Evolutionary conservation across 2,888 invertebrate genomes (phyloP).

Genomic region (Conops quadrifasciatus): DNA sequence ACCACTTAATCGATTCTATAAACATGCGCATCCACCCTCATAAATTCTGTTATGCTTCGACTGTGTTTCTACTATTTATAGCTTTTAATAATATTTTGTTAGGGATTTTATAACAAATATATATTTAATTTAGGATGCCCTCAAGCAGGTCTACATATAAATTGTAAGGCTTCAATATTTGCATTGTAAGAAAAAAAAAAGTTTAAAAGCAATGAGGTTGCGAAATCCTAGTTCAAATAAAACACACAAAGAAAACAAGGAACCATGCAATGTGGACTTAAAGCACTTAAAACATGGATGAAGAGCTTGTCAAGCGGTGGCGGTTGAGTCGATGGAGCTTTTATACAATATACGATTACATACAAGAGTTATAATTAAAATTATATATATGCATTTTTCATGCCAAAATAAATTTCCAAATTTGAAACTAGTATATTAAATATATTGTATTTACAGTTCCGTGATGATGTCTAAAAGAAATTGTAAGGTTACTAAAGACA

Average conservation of each 20-base stretch:
- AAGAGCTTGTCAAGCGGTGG: too few species aligned
- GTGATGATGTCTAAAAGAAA: too few species aligned
- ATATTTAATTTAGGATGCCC: conserved; percentile 16
- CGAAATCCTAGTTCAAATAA: conserved; percentile 15
- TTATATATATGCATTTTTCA: too few species aligned
- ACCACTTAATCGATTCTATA: conserved; percentile 19
- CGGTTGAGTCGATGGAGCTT: too few species aligned
- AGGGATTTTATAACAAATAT: conserved; percentile 21
- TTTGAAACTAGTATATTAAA: too few species aligned
- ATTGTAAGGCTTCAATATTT: conserved; percentile 28
- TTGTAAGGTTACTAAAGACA: too few species aligned
- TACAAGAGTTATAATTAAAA: too few species aligned
- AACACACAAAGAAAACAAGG: conserved; percentile 8
- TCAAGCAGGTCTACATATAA: conserved; percentile 19
- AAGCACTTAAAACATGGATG: background rate
- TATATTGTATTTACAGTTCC: too few species aligned
- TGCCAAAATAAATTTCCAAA: too few species aligned
- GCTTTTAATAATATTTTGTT: conserved; percentile 10
- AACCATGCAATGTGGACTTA: background rate
- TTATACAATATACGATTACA: too few species aligned
- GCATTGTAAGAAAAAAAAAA: conserved; percentile 18
- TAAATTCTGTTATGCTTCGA: conserved; percentile 26
- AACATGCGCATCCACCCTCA: conserved; percentile 7
- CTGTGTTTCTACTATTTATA: conserved; percentile 23
- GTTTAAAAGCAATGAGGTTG: conserved; percentile 25